Percentiles rank a stretch among this genome's conserved stretches.
Evolutionary conservation across 2,888 invertebrate species (phyloP).

Genomic region (Micoletzkya japonica): DNA sequence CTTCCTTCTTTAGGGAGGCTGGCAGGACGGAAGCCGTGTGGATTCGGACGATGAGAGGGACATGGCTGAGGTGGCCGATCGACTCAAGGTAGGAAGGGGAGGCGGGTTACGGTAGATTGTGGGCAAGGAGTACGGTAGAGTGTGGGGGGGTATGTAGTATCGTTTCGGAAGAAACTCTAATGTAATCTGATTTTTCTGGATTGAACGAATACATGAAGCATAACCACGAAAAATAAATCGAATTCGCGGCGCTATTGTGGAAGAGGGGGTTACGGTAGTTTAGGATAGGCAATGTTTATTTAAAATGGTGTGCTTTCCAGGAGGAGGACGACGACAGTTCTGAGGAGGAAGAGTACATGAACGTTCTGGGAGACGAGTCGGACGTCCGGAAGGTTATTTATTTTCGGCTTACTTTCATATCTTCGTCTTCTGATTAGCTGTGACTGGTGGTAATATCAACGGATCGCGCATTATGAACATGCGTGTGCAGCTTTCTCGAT

Average conservation of each 20-base stretch:
- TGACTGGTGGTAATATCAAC: too few species aligned
- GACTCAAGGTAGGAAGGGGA: slow-evolving; percentile 27
- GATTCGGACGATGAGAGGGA: slow-evolving; percentile 49
- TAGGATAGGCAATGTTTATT: too few species aligned
- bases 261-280: background rate
- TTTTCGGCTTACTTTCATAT: too few species aligned
- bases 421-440: too few species aligned
- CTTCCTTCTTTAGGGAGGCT: slow-evolving; percentile 16
- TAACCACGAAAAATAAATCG: background rate
- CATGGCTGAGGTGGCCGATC: slow-evolving; percentile 37
- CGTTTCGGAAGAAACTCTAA: too few species aligned
- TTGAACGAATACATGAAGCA: background rate
- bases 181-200: too few species aligned
- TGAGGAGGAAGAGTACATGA: slow-evolving; percentile 42
- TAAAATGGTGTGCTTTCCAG: too few species aligned
- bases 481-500: too few species aligned
- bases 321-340: slow-evolving; percentile 39
- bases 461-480: too few species aligned
- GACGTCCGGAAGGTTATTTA: slow-evolving; percentile 67
- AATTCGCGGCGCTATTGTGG: background rate
- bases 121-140: background rate
- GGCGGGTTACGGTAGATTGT: background rate
- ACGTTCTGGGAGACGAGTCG: slow-evolving; percentile 57
- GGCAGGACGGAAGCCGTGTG: slow-evolving; percentile 24
- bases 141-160: background rate